phyloP scores from a whole-genome alignment of 2,888 invertebrate genomes.

The Melipona beecheii region DNA sequence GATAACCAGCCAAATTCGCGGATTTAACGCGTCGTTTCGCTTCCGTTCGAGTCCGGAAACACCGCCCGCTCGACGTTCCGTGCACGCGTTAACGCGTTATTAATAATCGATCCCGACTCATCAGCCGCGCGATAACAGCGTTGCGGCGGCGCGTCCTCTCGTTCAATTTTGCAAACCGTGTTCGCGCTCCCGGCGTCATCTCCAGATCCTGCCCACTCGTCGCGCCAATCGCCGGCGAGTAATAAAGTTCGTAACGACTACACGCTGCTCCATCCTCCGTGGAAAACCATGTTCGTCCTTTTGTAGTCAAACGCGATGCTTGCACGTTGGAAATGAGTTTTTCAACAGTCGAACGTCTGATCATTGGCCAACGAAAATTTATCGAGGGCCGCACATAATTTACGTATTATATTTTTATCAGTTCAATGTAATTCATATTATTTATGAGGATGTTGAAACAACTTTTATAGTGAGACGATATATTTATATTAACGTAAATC shows the following conservation, averaged over 20 bases:
- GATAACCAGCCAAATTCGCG: conserved; percentile 21
- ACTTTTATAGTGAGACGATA: too few species aligned
- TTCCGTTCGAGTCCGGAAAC: conserved; percentile 31
- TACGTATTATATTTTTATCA: too few species aligned
- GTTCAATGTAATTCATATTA: too few species aligned
- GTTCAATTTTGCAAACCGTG: conserved; percentile 35
- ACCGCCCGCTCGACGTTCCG: conserved; percentile 3
- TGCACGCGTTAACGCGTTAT: conserved; percentile 42
- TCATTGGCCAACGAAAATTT: too few species aligned
- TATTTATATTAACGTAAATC: too few species aligned
- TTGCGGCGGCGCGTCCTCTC: conserved; percentile 7
- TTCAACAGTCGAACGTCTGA: not conserved
- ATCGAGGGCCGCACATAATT: too few species aligned
- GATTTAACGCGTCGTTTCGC: conserved; percentile 34
- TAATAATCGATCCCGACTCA: conserved; percentile 40
- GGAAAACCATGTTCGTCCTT: conserved; percentile 1
- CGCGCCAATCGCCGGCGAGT: conserved; percentile 23
- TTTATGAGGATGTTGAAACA: too few species aligned
- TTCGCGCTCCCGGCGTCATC: conserved; percentile 17
- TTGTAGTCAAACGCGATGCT: too few species aligned
- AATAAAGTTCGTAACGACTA: conserved; percentile 45
- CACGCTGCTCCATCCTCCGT: not conserved
- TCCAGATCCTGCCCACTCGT: conserved; percentile 30
- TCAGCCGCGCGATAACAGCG: conserved; percentile 37
- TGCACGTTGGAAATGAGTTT: not conserved